Base-by-base conservation (phyloP, 2,888 invertebrate species). In the Tiliacea citrago region DNA sequence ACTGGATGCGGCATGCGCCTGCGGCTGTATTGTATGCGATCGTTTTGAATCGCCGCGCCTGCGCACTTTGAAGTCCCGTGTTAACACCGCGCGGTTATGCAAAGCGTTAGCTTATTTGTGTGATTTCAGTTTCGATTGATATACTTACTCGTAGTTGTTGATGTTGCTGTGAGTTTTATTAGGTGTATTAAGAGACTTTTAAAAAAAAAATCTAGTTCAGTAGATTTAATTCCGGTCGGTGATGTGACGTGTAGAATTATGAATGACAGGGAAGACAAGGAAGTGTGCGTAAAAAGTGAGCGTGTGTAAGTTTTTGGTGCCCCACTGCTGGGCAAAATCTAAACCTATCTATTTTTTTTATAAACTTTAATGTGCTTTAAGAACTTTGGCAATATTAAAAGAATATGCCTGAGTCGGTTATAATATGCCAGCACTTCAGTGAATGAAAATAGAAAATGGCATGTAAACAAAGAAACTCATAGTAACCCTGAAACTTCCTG, bases 41-140 rank as follows among this genome's bases (percentile, higher is more conserved):
- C 75, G 83, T 89, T 94, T 95, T 94, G 93, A 95, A 89, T 92
- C 93, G 94, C 93, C 93, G 81, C 84, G 83, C 79, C 62, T 51
- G 80, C 71, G 69, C 82, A 77, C 86, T 88, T 90, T 90, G 88
- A 89, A 79, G 88, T 79, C 68, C 67, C 58, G 68, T 83, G 87
- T 86, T 88, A 86, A 89, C 88, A 87, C 88, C 77, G 81, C 75
- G 62, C 47, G 73, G 78, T 66, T 79, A 73, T 79, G 75, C 80
- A 70, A 81, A 83, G 70, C 75, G 75, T 69, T 76, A 79, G 76
- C 81, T 75, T 86, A 86, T 87, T 88, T 88, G 86, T 82, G 79
- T 73, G 68, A 62, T 77, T 86, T 75, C 76, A 68, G 69, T 73
- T 78, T 69, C 80, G 70, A 79, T 75, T 68, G 75, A 81, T 75